Evolutionary conservation across 2,797 vertebrate species (phyloP), one percentile per base, ranked within the genome.

Genomic region (Discoglossus pictus): DNA sequence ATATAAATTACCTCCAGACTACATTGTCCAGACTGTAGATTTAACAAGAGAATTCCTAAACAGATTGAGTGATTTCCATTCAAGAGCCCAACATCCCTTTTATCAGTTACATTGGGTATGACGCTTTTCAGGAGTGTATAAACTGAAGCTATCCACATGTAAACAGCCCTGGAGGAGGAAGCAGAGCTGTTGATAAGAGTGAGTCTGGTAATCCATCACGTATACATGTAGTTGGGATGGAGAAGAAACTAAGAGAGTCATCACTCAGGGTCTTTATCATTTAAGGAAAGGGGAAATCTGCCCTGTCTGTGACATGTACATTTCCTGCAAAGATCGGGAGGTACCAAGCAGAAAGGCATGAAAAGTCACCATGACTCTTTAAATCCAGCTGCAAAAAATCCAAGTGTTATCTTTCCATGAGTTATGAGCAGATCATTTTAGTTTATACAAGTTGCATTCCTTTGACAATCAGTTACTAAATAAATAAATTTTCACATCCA

Each of bases 271-370:
- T n/a, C 31, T 34, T 54, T 63, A 40, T 27, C 23, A 52, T 68
- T 44, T 44, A 53, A 18, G 39, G 11, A 24, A 68, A 60, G 15
- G 25, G 10, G 43, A 23, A 21, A 17, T 53, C 35, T 67, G 55
- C 24, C 53, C 38, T 35, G 11, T 17, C 6, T 68, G 24, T 44
- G 12, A 35, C 48, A 59, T 75, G 31, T 68, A 16, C 15, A 34
- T 44, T 74, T 73, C 72, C 62, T 70, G 68, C 65, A 68, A 60
- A 73, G 54, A 40, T 59, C 38, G 36, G 65, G 42, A 54, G 39
- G 61, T 60, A 65, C 55, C 35, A 59, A 58, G 16, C 40, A 50
- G 8, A 48, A 44, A 50, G 13, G 38, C 43, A 39, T 50, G 21
- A 68, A 68, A 34, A 53, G 10, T 24, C 40, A 31, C 15, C 17